Evolutionary conservation across 92 coral and sea anemone genomes (phyloP).

Genomic region (Palythoa grandis): DNA sequence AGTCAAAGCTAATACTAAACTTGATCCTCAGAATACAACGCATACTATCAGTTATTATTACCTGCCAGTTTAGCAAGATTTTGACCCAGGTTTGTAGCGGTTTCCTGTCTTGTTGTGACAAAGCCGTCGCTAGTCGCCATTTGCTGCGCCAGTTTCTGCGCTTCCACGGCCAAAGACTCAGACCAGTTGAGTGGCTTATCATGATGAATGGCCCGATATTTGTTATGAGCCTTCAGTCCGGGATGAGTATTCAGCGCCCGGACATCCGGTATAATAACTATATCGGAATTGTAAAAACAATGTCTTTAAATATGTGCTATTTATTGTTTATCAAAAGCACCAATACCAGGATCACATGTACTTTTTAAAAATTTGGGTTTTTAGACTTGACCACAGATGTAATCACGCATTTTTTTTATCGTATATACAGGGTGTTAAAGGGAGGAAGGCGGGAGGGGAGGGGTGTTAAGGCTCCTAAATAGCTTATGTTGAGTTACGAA

Average conservation of each 20-base stretch:
- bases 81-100: constrained; percentile 82
- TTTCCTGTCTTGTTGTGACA: constrained; percentile 61
- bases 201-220: constrained; percentile 79
- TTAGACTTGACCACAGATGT: too few species aligned
- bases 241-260: constrained; percentile 49
- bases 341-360: too few species aligned
- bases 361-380: neutral
- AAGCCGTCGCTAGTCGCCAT: constrained; percentile 70
- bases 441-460: too few species aligned
- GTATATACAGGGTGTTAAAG: too few species aligned
- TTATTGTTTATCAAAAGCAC: neutral
- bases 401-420: too few species aligned
- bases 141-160: constrained; percentile 73
- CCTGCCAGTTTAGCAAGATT: constrained; percentile 93
- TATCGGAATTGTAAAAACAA: neutral
- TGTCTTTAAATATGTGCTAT: neutral
- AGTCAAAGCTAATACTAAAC: too few species aligned
- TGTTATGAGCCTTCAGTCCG: constrained; percentile 84
- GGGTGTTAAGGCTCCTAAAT: too few species aligned
- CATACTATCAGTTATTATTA: neutral
- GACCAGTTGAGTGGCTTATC: constrained; percentile 81
- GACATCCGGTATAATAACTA: constrained; percentile 28
- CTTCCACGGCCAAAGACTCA: constrained; percentile 69
- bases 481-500: too few species aligned
- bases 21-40: too few species aligned